Conservation (phyloP, 2,113 vertebrate species). For the Muntiacus muntjak region DNA sequence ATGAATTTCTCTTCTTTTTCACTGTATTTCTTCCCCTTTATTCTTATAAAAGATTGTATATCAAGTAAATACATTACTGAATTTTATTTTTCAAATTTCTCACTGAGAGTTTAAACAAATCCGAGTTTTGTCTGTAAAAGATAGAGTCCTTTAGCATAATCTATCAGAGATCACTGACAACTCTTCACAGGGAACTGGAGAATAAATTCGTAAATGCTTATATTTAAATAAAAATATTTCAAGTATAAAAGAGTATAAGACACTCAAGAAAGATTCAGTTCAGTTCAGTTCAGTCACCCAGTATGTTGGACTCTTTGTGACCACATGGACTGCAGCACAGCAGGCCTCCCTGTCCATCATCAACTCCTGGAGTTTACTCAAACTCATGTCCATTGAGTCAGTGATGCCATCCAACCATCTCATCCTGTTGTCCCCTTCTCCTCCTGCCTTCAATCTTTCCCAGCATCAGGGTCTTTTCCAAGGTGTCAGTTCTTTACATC, state of each 20-base stretch:
- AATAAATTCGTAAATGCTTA: background rate
- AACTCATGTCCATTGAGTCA: background rate
- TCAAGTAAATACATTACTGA: background rate
- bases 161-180: background rate
- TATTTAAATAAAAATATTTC: background rate
- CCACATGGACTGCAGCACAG: background rate
- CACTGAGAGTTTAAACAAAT: background rate
- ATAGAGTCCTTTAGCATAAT: background rate
- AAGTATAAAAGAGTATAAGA: background rate
- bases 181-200: background rate
- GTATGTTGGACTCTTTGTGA: rapidly evolving
- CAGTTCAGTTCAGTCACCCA: background rate
- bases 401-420: background rate
- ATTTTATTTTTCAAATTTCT: background rate
- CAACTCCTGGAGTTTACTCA: background rate
- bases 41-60: background rate
- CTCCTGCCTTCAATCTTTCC: background rate
- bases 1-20: background rate
- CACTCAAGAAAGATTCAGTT: background rate
- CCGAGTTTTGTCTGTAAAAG: background rate
- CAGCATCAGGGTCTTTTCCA: background rate
- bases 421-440: background rate
- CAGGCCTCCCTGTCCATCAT: background rate
- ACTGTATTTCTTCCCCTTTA: background rate
- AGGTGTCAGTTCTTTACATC: background rate